A percentile compares a stretch with the other conserved stretches of the same genome.
Evolutionary conservation across 2,888 invertebrate genomes (phyloP).

Genomic region (Acrobasis consociella): DNA sequence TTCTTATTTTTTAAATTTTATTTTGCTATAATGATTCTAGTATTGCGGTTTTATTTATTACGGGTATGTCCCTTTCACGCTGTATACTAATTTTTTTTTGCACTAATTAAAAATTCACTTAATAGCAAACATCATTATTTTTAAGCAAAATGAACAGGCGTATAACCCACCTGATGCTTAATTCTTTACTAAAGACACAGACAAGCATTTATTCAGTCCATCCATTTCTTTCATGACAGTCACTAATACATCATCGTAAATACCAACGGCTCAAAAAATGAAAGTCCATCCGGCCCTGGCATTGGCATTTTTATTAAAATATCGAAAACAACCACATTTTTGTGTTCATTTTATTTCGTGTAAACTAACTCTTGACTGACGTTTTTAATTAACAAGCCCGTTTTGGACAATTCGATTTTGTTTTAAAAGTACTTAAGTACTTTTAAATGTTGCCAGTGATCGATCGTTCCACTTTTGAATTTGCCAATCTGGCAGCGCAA

Average conservation of each 20-base stretch:
- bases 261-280: background rate
- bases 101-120: too few relatives aligned
- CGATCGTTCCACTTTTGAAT: slow-evolving; percentile 39
- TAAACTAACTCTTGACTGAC: slow-evolving; percentile 58
- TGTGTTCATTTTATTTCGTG: slow-evolving; percentile 20
- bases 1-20: too few relatives aligned
- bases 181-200: too few relatives aligned
- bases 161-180: too few relatives aligned
- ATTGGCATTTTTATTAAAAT: slow-evolving; percentile 8
- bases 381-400: slow-evolving; percentile 70
- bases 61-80: too few relatives aligned
- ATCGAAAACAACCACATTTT: slow-evolving; percentile 1
- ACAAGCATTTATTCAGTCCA: too few relatives aligned
- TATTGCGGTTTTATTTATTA: too few relatives aligned
- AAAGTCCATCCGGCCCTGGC: background rate
- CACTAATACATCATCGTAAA: background rate
- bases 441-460: slow-evolving; percentile 49
- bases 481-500: slow-evolving; percentile 6
- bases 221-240: too few relatives aligned
- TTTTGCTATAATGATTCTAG: too few relatives aligned
- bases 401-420: slow-evolving; percentile 47
- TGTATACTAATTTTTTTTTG: too few relatives aligned
- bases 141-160: too few relatives aligned
- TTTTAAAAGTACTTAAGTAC: slow-evolving; percentile 39
- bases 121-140: too few relatives aligned